Evolutionary conservation across 1,140 invertebrate species (phyloP).

Genomic region (Thaumetopoea pityocampa): DNA sequence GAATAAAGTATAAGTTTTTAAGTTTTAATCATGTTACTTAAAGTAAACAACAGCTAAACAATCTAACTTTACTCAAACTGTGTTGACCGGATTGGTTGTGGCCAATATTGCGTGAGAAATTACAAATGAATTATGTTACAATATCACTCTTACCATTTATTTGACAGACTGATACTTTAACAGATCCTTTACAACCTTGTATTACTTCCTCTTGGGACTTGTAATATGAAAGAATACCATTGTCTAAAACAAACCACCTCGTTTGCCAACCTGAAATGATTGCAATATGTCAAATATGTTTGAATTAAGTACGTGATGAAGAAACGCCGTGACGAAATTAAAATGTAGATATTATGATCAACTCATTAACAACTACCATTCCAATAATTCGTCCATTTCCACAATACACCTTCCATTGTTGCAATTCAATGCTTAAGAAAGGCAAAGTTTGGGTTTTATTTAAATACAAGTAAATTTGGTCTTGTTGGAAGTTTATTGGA

Average conservation of each 20-base stretch:
- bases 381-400: slow-evolving; percentile 92
- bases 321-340: too few relatives aligned
- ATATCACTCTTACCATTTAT: slow-evolving; percentile 83
- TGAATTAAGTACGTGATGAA: background rate
- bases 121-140: background rate
- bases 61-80: too few relatives aligned
- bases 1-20: too few relatives aligned
- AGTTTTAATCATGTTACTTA: too few relatives aligned
- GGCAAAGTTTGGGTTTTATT: slow-evolving; percentile 6
- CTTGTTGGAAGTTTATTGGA: too few relatives aligned
- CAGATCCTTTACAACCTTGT: slow-evolving; percentile 89
- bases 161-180: slow-evolving; percentile 89
- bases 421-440: background rate
- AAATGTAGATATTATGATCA: too few relatives aligned
- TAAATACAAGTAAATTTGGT: slow-evolving; percentile 20
- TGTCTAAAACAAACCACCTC: slow-evolving; percentile 89
- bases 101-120: background rate
- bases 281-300: slow-evolving; percentile 5
- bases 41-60: too few relatives aligned
- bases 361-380: too few relatives aligned
- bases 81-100: background rate
- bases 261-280: slow-evolving; percentile 86
- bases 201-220: slow-evolving; percentile 89
- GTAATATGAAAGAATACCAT: slow-evolving; percentile 89
- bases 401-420: slow-evolving; percentile 84